phyloP scores from a whole-genome alignment of 2,113 vertebrate genomes.

The Apistogramma diplotaenia region DNA sequence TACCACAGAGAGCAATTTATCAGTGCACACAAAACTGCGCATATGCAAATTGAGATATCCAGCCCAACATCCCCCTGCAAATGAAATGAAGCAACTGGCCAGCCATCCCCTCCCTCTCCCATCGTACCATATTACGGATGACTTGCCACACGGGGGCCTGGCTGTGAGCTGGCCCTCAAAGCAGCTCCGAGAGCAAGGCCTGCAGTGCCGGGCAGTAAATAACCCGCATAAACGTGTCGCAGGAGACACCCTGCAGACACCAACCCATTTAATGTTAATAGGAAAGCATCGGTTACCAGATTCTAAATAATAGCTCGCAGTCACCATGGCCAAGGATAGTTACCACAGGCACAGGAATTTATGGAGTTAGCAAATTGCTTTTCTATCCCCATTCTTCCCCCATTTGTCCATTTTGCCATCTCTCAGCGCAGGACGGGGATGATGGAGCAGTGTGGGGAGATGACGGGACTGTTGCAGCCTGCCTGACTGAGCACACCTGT shows the following conservation, averaged over 20 bases:
- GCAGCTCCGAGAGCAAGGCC: slow-evolving; percentile 51
- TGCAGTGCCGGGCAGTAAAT: slow-evolving; percentile 62
- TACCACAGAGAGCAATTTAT: slow-evolving; percentile 9
- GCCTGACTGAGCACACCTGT: slow-evolving; percentile 56
- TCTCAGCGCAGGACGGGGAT: slow-evolving; percentile 36
- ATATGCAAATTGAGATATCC: slow-evolving; percentile 1
- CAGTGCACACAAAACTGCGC: not conserved
- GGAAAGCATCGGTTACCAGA: slow-evolving; percentile 73
- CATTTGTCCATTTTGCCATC: slow-evolving; percentile 46
- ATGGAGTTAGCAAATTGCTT: slow-evolving; percentile 75
- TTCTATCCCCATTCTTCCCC: slow-evolving; percentile 61
- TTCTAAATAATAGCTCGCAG: slow-evolving; percentile 72
- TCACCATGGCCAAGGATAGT: slow-evolving; percentile 58
- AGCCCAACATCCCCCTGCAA: not conserved
- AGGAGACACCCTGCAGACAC: slow-evolving; percentile 65
- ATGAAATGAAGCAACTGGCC: slow-evolving; percentile 14
- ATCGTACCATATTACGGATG: slow-evolving; percentile 25
- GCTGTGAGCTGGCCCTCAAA: slow-evolving; percentile 14
- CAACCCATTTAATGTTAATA: slow-evolving; percentile 72
- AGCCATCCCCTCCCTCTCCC: not conserved
- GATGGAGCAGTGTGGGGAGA: slow-evolving; percentile 49
- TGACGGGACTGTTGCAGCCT: slow-evolving; percentile 40
- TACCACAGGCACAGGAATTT: slow-evolving; percentile 62
- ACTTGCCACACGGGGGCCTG: slow-evolving; percentile 28
- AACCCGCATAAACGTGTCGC: slow-evolving; percentile 70